phyloP scores from a whole-genome alignment of 2,888 invertebrate genomes.

The Drosophila atripex region DNA sequence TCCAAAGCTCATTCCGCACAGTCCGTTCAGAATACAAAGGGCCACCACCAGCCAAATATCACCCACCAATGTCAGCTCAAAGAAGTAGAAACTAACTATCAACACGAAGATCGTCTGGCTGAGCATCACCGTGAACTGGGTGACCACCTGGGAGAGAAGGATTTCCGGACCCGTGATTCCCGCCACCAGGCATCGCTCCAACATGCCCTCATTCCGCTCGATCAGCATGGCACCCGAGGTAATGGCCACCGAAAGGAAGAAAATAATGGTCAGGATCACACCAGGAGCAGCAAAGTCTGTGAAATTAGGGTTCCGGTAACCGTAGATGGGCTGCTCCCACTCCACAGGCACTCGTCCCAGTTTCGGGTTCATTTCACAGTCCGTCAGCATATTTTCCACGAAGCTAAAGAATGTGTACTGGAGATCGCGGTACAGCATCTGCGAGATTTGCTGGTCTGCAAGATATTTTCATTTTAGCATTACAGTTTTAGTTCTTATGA shows the following conservation, averaged over 20 bases:
- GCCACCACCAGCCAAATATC: constrained; percentile 89
- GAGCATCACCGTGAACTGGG: constrained; percentile 94
- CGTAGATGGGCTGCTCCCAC: constrained; percentile 90
- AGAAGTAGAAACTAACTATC: constrained; percentile 90
- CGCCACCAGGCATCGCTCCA: constrained; percentile 94
- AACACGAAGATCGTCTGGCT: constrained; percentile 92
- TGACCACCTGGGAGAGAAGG: constrained; percentile 93
- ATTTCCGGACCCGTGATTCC: constrained; percentile 92
- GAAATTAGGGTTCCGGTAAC: constrained; percentile 90
- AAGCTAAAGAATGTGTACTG: constrained; percentile 90
- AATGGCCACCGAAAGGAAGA: constrained; percentile 96
- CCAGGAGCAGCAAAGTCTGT: constrained; percentile 98
- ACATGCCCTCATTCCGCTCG: constrained; percentile 94
- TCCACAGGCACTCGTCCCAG: constrained; percentile 84
- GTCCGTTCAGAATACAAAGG: constrained; percentile 91
- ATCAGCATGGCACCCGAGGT: constrained; percentile 95
- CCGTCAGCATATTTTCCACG: constrained; percentile 86
- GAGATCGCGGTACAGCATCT: constrained; percentile 90
- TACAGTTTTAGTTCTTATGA: not conserved
- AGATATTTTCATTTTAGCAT: not conserved
- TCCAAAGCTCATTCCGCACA: constrained; percentile 97
- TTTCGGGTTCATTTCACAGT: constrained; percentile 88
- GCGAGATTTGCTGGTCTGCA: constrained; percentile 95
- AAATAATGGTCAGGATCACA: constrained; percentile 94
- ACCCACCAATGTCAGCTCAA: constrained; percentile 91